Evolutionary conservation across 2,888 invertebrate species (phyloP), one percentile per base, ranked within the genome.

Genomic region (Sycophila texana): DNA sequence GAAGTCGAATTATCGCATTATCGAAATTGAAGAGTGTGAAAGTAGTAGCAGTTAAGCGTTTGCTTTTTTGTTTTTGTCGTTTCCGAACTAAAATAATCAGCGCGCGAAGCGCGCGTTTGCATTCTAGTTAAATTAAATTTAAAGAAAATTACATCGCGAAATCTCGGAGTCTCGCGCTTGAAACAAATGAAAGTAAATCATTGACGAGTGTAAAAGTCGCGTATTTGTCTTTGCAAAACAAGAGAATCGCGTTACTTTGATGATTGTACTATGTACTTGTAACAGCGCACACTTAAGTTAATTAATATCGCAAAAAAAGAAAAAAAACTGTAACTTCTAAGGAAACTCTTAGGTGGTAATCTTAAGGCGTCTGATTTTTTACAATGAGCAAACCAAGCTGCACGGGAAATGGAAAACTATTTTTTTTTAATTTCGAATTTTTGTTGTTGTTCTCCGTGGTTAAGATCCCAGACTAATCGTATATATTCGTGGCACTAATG

Each of bases 141-240:
- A 49, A 47, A 53, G 39, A 75, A 74, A 66, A 49, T 71, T 53
- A 74, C 12, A 75, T 55, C 77, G 80, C 80, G 77, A 80, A 71
- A 74, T 77, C 74, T 65, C 55, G 26, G 74, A 67, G 63, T 78
- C 65, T 81, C 75, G 75, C 68, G 78, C 77, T 78, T 74, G 60
- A 81, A 81, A 81, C 77, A 71, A 61, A 81, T 81, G 78, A 81
- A 81, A 81, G 81, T 81, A 81, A 78, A 81, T 81, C 72, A 75
- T 75, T 81, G 74, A 72, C 30, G 74, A 80, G 65, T 77, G 71
- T 70, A 70, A 75, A 75, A 68, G 22, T 60, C 74, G 78, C 74
- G 78, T 2, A 77, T 78, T 39, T 78, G 57, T 81, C 81, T 77
- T 74, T 81, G 65, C 18, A 51, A 81, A 58, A 77, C 30, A 72